Conservation (phyloP, 2,888 invertebrate genomes). For the Mechanitis messenoides region DNA sequence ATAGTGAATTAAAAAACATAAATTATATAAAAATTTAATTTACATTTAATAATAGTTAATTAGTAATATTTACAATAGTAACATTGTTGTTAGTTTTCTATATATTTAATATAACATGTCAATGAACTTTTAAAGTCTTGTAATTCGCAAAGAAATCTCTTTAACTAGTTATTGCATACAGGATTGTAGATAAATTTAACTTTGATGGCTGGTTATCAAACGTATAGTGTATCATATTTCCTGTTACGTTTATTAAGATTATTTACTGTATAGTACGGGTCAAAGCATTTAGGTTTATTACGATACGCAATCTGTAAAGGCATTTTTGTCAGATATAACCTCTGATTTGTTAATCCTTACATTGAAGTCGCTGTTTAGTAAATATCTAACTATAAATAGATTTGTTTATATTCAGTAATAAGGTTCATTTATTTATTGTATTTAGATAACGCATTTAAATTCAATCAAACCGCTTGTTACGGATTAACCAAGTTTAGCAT, state of each 20-base stretch:
- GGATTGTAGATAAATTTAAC: conserved; percentile 15
- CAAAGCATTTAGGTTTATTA: conserved; percentile 17
- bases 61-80: no score
- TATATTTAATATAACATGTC: background rate
- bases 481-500: background rate
- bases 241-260: conserved; percentile 22
- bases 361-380: background rate
- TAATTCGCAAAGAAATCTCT: no score
- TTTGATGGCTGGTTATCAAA: conserved; percentile 21
- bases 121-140: no score
- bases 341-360: background rate
- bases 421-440: background rate
- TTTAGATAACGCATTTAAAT: background rate
- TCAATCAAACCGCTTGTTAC: background rate
- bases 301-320: background rate
- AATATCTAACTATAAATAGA: background rate
- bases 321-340: background rate
- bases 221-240: conserved; percentile 22
- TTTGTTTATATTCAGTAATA: background rate
- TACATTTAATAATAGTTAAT: background rate
- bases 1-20: background rate
- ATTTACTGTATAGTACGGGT: conserved; percentile 17
- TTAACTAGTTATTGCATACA: conserved; percentile 13
- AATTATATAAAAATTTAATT: background rate
- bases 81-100: no score